phyloP scores from a whole-genome alignment of 1,140 invertebrate genomes.

The Stenopsyche tienmushanensis region DNA sequence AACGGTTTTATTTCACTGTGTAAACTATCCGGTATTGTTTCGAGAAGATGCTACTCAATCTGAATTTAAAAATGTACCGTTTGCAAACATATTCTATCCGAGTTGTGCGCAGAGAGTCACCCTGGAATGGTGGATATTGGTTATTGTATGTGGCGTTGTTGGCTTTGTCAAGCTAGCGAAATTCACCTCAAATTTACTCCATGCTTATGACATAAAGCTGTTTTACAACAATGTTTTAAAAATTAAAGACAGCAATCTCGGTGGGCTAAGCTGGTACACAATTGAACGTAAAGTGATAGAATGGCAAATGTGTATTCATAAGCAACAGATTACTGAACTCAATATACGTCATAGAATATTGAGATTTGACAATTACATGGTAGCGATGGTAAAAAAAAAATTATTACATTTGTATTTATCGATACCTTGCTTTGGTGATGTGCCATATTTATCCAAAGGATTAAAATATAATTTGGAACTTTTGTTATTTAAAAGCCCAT shows the following conservation, averaged over 20 bases:
- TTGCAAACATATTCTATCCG: slow-evolving; percentile 52
- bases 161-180: slow-evolving; percentile 77
- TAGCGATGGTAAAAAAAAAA: slow-evolving; percentile 96
- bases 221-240: slow-evolving; percentile 88
- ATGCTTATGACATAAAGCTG: slow-evolving; percentile 88
- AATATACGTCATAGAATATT: slow-evolving; percentile 99
- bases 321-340: slow-evolving; percentile 89
- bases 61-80: slow-evolving; percentile 51
- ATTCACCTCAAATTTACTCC: slow-evolving; percentile 78
- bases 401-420: slow-evolving; percentile 81
- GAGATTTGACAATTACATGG: slow-evolving; percentile 94
- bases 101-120: slow-evolving; percentile 50
- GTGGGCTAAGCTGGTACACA: slow-evolving; percentile 95
- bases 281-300: slow-evolving; percentile 83
- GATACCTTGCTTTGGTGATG: slow-evolving; percentile 81
- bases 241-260: slow-evolving; percentile 80
- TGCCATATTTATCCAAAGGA: slow-evolving; percentile 84
- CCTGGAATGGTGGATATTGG: slow-evolving; percentile 53
- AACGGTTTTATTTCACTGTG: slow-evolving; percentile 83
- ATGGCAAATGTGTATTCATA: slow-evolving; percentile 97
- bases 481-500: slow-evolving; percentile 86
- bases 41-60: slow-evolving; percentile 58
- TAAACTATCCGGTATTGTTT: slow-evolving; percentile 88
- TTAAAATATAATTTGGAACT: slow-evolving; percentile 89
- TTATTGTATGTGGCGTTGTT: slow-evolving; percentile 62